Conservation (phyloP, 2,113 vertebrate genomes). For the Hemiscyllium ocellatum region DNA sequence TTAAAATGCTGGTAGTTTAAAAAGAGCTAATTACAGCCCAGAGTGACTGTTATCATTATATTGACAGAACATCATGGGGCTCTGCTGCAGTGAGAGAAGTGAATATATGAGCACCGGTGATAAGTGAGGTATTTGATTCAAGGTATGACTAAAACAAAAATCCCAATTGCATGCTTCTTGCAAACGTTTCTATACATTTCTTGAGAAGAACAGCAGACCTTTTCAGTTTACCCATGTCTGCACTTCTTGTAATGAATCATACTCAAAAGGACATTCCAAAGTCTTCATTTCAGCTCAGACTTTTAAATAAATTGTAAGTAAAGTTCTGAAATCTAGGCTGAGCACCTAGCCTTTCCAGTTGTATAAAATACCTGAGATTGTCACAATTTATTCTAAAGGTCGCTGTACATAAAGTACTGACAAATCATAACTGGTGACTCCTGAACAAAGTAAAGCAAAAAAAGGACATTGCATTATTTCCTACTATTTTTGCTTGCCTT, state of each 20-base stretch:
- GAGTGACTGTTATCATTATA: no score
- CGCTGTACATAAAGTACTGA: not conserved
- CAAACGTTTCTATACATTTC: not conserved
- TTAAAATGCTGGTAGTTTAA: no score
- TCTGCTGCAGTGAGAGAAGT: no score
- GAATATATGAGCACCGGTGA: not conserved
- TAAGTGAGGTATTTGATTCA: not conserved
- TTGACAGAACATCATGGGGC: no score
- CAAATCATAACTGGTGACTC: not conserved
- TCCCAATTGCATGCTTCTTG: no score
- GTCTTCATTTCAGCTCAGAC: not conserved
- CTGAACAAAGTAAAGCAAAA: not conserved
- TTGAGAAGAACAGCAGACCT: not conserved
- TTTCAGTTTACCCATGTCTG: not conserved
- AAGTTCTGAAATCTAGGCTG: not conserved
- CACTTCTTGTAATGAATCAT: not conserved
- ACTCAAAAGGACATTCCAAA: not conserved
- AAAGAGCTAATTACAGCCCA: no score
- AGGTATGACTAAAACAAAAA: not conserved
- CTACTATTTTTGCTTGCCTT: not conserved
- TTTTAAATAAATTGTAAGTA: not conserved
- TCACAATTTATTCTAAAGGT: not conserved
- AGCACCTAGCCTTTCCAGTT: not conserved
- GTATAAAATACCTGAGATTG: not conserved
- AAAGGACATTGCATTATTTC: not conserved